Evolutionary conservation across 2,888 invertebrate species (phyloP).

Genomic region (Nephrocerus scutellatus): DNA sequence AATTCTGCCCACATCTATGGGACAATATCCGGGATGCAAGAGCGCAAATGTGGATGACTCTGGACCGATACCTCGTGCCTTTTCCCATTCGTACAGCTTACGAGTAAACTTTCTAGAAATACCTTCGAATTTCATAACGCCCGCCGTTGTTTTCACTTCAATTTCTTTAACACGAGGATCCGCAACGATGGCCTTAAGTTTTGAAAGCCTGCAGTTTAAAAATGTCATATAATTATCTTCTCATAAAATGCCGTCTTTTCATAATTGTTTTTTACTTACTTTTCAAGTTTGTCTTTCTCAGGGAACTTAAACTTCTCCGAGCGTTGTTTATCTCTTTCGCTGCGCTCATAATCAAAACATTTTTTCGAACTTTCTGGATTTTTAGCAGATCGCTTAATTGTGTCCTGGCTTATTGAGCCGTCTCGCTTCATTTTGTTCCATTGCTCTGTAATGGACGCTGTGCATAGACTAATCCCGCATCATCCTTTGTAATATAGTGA

Average conservation of each 20-base stretch:
- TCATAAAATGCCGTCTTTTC: background rate
- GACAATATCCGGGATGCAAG: conserved; percentile 55
- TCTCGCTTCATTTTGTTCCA: conserved; percentile 74
- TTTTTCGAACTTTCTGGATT: conserved; percentile 30
- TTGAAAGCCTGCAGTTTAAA: conserved; percentile 34
- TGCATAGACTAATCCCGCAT: background rate
- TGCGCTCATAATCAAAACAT: conserved; percentile 44
- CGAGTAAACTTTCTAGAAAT: conserved; percentile 84
- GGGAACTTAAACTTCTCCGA: conserved; percentile 57
- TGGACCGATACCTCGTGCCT: conserved; percentile 77
- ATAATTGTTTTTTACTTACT: conserved; percentile 13
- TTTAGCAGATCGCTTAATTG: conserved; percentile 35
- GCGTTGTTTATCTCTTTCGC: conserved; percentile 55
- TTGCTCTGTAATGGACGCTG: conserved; percentile 52
- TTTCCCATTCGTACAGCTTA: conserved; percentile 87
- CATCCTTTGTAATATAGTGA: background rate
- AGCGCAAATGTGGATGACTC: conserved; percentile 79
- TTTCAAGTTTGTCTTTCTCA: conserved; percentile 57
- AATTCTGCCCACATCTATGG: conserved; percentile 43
- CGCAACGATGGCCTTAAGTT: conserved; percentile 51
- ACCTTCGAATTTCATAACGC: conserved; percentile 76
- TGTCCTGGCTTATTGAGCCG: conserved; percentile 48
- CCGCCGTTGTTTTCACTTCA: conserved; percentile 72
- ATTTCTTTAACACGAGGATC: conserved; percentile 60
- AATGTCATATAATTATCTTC: conserved; percentile 2